phyloP scores from a whole-genome alignment of 2,888 invertebrate genomes.

The Temnothorax unifasciatus region DNA sequence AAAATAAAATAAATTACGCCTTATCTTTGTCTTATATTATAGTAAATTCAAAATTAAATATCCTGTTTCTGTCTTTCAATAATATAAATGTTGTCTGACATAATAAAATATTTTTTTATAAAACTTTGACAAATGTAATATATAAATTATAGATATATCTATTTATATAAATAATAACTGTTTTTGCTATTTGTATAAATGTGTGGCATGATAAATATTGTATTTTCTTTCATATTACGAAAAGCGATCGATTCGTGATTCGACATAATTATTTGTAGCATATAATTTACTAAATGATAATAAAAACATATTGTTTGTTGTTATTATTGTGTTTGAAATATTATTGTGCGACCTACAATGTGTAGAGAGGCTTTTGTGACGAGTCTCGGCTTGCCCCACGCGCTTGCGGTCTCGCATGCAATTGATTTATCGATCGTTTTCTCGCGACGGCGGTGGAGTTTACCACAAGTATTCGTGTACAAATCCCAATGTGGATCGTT shows the following conservation, averaged over 20 bases:
- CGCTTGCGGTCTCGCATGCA: slow-evolving; percentile 77
- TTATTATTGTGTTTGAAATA: slow-evolving; percentile 23
- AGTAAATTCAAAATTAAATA: slow-evolving; percentile 11
- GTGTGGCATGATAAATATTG: not conserved
- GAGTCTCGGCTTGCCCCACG: slow-evolving; percentile 59
- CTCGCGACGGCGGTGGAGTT: slow-evolving; percentile 70
- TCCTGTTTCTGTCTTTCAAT: not conserved
- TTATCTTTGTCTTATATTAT: not conserved
- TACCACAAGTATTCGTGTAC: slow-evolving; percentile 74
- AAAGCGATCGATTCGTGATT: not conserved
- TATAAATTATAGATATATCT: not conserved
- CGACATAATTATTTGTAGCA: not conserved
- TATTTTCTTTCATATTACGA: not conserved
- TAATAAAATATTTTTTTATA: not conserved
- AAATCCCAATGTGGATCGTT: slow-evolving; percentile 75
- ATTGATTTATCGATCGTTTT: slow-evolving; percentile 81
- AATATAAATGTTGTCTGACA: not conserved
- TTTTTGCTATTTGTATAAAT: not conserved
- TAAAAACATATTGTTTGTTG: slow-evolving; percentile 11
- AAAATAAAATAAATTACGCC: not conserved
- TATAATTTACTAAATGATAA: not conserved
- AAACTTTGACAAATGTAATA: not conserved
- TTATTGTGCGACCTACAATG: slow-evolving; percentile 47
- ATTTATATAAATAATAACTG: not conserved
- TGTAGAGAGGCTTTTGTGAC: slow-evolving; percentile 51